Conservation (phyloP, 2,888 invertebrate genomes). For the Pandemis cinnamomeana region DNA sequence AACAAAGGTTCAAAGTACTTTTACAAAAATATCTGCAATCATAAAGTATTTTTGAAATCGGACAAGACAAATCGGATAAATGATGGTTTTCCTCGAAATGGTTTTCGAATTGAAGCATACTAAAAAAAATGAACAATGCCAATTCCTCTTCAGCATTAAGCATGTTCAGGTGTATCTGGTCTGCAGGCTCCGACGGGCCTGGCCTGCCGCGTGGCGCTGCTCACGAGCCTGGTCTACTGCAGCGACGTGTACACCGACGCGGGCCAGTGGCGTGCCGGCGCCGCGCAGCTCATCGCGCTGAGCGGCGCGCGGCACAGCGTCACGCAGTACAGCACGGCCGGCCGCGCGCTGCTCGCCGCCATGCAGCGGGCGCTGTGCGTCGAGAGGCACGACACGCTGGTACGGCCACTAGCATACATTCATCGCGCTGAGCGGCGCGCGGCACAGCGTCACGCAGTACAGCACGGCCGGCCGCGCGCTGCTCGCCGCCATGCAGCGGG, state of each 20-base stretch:
- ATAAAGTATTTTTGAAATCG: no score
- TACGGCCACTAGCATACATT: conserved; percentile 2
- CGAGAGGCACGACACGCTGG: conserved; percentile 62
- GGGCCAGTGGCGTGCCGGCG: conserved; percentile 70
- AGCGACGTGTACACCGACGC: conserved; percentile 56
- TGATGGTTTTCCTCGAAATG: no score
- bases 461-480: background rate
- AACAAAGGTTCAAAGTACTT: no score
- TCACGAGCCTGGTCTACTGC: conserved; percentile 56
- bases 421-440: conserved; percentile 58
- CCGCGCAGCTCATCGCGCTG: conserved; percentile 57
- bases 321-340: conserved; percentile 59
- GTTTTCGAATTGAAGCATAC: no score
- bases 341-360: conserved; percentile 49
- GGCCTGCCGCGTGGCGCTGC: conserved; percentile 65
- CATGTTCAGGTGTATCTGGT: background rate
- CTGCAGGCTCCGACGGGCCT: conserved; percentile 68
- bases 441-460: conserved; percentile 54
- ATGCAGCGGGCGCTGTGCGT: conserved; percentile 62
- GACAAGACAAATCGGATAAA: no score
- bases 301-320: conserved; percentile 52
- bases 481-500: background rate
- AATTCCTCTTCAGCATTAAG: no score
- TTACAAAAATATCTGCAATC: no score
- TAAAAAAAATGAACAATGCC: no score